Conservation (phyloP, 1,140 invertebrate species). For the Periplaneta americana region DNA sequence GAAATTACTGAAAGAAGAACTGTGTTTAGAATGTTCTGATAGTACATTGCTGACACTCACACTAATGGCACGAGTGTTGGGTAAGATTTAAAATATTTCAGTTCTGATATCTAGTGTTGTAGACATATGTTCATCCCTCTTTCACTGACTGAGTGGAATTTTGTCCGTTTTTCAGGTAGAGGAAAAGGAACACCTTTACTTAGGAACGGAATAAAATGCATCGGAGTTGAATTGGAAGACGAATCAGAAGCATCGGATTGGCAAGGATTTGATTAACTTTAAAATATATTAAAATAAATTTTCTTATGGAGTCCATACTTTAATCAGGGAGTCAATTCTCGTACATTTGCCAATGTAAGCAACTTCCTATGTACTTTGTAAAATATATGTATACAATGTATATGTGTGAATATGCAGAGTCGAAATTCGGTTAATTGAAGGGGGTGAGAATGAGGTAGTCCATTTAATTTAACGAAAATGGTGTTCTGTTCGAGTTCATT, state of each 20-base stretch:
- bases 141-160: background rate
- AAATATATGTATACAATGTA: too few relatives aligned
- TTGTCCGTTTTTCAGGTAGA: slow-evolving; percentile 33
- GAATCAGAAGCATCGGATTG: slow-evolving; percentile 32
- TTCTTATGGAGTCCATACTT: background rate
- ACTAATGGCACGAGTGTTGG: slow-evolving; percentile 12
- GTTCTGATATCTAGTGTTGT: background rate
- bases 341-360: too few relatives aligned
- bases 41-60: background rate
- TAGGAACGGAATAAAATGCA: slow-evolving; percentile 44
- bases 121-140: background rate
- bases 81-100: background rate
- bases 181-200: slow-evolving; percentile 47
- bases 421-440: too few relatives aligned
- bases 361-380: too few relatives aligned
- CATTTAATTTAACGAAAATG: too few relatives aligned
- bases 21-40: slow-evolving; percentile 30
- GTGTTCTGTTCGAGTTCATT: too few relatives aligned
- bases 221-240: slow-evolving; percentile 38
- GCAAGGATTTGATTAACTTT: slow-evolving; percentile 9
- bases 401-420: too few relatives aligned
- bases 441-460: too few relatives aligned
- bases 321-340: too few relatives aligned
- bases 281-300: background rate
- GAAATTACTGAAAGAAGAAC: slow-evolving; percentile 41